Evolutionary conservation across 2,888 invertebrate species (phyloP), one percentile per base, ranked within the genome.

Genomic region (Ophion slaviceki): DNA sequence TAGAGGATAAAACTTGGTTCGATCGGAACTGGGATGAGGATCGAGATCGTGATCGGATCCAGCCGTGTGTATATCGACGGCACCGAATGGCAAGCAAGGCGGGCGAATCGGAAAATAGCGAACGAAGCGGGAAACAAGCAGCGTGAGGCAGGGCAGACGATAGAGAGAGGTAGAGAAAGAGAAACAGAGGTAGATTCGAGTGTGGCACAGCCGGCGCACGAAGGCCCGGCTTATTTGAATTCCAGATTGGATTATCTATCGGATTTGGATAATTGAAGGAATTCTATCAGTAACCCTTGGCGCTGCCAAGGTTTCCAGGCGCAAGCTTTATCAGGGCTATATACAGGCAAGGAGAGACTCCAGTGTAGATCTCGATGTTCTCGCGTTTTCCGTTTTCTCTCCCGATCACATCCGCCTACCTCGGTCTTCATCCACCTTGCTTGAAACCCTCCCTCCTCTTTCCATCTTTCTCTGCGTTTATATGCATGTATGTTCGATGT

Each of bases 201-300:
- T 32, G 80, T 72, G 82, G 82, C 72, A 78, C 77, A 82, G 80
- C 82, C 78, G 82, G 81, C 59, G 78, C 59, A 81, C 84, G 75
- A 82, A 75, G 82, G 62, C 80, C 67, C 57, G 82, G 85, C 90
- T 92, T 91, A 92, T 92, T 92, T 92, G 91, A 92, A 92, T 92
- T 92, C 92, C 91, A 92, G 92, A 92, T 92, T 92, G 91, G 92
- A 92, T 92, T 92, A 91, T 91, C 90, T 89, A 91, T 90, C 89
- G 91, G 90, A 92, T 92, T 91, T 90, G 91, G 91, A 92, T 91
- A 91, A 92, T 91, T 89, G 89, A 87, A 89, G 88, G 87, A 89
- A 91, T 92, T 91, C 91, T 90, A 91, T 92, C 90, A 89, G 91
- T 90, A 89, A 90, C 88, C 87, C 86, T 86, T 88, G 87, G 77